Conservation (phyloP, 1,140 invertebrate genomes). For the Venustaconcha ellipsiformis region DNA sequence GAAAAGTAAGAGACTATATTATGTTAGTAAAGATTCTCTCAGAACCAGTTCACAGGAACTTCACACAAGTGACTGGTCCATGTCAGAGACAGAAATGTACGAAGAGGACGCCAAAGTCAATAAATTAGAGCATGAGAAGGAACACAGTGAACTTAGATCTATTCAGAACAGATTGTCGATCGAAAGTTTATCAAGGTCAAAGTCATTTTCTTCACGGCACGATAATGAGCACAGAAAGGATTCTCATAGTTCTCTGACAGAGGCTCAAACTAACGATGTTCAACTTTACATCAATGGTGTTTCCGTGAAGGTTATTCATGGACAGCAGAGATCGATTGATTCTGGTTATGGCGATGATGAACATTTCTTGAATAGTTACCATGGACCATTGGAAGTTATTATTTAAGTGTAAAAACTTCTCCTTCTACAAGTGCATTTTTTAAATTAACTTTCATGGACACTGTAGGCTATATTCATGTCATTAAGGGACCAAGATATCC, state of each 20-base stretch:
- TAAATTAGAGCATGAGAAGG: constrained; percentile 5
- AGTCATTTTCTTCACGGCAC: no score
- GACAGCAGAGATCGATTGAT: constrained; percentile 21
- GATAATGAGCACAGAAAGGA: no score
- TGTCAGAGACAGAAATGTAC: constrained; percentile 55
- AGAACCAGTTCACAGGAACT: constrained; percentile 41
- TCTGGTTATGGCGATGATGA: constrained; percentile 26
- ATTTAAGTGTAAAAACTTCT: constrained; percentile 4
- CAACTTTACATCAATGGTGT: not conserved
- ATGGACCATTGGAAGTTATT: constrained; percentile 23
- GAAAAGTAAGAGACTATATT: constrained; percentile 56
- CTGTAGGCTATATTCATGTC: no score
- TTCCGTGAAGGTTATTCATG: constrained; percentile 8
- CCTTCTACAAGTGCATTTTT: no score
- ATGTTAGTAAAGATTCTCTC: constrained; percentile 42
- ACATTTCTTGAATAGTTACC: constrained; percentile 8
- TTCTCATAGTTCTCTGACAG: no score
- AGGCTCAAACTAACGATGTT: no score
- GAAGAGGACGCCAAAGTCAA: constrained; percentile 40
- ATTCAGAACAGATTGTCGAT: no score
- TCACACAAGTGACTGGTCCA: constrained; percentile 44
- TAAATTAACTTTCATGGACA: no score
- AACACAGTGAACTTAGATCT: constrained; percentile 2
- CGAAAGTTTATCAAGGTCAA: no score
- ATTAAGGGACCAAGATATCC: no score